Percentiles rank a stretch among this genome's conserved stretches.
phyloP scores from a whole-genome alignment of 2,113 vertebrate genomes.

The Gadus macrocephalus region DNA sequence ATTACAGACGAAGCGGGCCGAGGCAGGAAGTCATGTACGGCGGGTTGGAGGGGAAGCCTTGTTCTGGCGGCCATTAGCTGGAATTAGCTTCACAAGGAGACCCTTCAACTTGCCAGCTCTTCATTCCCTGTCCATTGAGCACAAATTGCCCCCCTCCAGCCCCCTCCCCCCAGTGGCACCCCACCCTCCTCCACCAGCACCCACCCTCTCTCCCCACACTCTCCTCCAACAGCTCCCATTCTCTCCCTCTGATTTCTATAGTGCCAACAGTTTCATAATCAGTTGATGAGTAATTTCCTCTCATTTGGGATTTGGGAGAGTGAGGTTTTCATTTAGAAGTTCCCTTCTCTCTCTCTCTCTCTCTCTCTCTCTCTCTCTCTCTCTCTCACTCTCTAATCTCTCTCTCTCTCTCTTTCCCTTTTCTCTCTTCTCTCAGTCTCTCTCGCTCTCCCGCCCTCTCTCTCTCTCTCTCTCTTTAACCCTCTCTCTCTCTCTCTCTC shows the following conservation, averaged over 20 bases:
- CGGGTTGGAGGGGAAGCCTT: constrained; percentile 65
- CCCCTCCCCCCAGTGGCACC: constrained; percentile 40
- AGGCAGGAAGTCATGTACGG: constrained; percentile 67
- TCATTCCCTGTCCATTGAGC: constrained; percentile 64
- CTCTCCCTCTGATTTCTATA: constrained; percentile 74
- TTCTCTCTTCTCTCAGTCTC: too few species aligned
- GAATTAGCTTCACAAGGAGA: constrained; percentile 83
- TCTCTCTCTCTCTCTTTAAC: too few species aligned
- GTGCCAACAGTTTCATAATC: constrained; percentile 71
- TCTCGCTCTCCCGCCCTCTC: too few species aligned
- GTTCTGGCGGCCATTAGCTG: constrained; percentile 77
- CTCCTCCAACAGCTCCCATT: constrained; percentile 41
- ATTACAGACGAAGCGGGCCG: constrained; percentile 68
- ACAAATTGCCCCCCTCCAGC: constrained; percentile 66
- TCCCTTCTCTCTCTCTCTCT: too few species aligned
- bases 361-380: too few species aligned
- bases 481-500: constrained; percentile 52
- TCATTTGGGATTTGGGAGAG: constrained; percentile 66
- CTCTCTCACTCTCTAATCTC: too few species aligned
- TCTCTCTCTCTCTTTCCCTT: too few species aligned
- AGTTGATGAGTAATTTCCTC: constrained; percentile 67
- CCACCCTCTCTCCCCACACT: constrained; percentile 25
- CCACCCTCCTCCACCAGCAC: constrained; percentile 10
- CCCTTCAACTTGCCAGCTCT: constrained; percentile 67
- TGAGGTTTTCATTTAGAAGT: constrained; percentile 53